Evolutionary conservation across 1,140 invertebrate species (phyloP).

Genomic region (Ephestia elutella): DNA sequence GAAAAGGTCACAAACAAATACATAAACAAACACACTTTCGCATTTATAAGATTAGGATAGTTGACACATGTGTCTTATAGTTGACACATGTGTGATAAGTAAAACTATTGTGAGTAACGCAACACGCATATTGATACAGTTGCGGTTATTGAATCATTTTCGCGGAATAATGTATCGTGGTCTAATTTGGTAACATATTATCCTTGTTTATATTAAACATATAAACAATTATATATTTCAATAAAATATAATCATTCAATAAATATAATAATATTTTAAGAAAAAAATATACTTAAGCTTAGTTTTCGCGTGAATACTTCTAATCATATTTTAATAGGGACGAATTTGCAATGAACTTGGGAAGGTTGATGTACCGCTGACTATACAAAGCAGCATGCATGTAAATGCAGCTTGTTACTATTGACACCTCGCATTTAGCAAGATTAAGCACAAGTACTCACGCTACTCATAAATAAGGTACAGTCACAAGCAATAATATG

Average conservation of each 20-base stretch:
- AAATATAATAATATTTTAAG: no score
- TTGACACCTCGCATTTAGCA: not conserved
- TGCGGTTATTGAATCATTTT: not conserved
- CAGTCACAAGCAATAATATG: no score
- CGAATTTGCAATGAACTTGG: not conserved
- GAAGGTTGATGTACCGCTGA: no score
- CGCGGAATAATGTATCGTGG: not conserved
- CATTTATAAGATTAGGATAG: no score
- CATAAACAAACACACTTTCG: no score
- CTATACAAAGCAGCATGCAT: not conserved
- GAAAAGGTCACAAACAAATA: no score
- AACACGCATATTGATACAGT: not conserved
- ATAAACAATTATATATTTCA: no score
- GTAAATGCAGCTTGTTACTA: conserved; percentile 1
- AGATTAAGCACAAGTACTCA: not conserved
- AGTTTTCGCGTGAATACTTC: no score
- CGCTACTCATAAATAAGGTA: not conserved
- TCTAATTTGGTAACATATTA: not conserved
- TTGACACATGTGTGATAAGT: not conserved
- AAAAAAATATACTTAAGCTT: no score
- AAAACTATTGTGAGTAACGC: not conserved
- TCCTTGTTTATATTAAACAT: not conserved
- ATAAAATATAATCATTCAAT: no score
- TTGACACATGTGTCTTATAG: not conserved
- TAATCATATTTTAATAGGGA: no score